Evolutionary conservation across 2,888 invertebrate species (phyloP), one percentile per base, ranked within the genome.

Genomic region (Dryobotodes eremita): DNA sequence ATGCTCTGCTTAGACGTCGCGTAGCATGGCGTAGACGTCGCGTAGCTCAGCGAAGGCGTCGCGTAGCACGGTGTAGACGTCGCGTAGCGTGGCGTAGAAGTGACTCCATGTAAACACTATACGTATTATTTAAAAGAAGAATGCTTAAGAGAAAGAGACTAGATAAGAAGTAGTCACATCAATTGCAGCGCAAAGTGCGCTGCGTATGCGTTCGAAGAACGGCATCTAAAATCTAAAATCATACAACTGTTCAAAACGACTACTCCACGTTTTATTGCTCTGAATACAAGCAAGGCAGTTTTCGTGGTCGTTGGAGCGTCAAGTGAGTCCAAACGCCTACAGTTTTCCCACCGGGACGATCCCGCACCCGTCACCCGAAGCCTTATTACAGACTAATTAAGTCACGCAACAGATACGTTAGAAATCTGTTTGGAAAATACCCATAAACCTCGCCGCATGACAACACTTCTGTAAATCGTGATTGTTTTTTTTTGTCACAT

Each of bases 231-330:
- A 20, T 15, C 13, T 36, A 2, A 1, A 23, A n/a, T 46, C 10
- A 36, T 26, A 46, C 59, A 74, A 55, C 13, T 55, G 0, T 46
- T 23, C 15, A 66, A 53, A 23, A 36, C 17, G 15, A 11, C 91
- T 36, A 83, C 92, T 95, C 95, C 66, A 77, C 23, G 69, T 50
- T 84, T 88, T 83, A 42, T 20, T 89, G 83, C 89, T 73, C 91
- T 84, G 79, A 79, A 85, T 87, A 74, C 89, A 82, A 88, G 87
- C 88, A 91, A 92, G 91, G 92, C 91, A 93, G 94, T 95, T 96
- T 96, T 95, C 94, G 96, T 95, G 94, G 90, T 89, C 95, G 92
- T 85, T 95, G 95, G 89, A 95, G 96, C 96, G 94, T 93, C 94
- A 94, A 95, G 94, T 94, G 94, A 91, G 92, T 92, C 94, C 93